Conservation (phyloP, 1,140 invertebrate genomes). For the Cyphomyrmex costatus region DNA sequence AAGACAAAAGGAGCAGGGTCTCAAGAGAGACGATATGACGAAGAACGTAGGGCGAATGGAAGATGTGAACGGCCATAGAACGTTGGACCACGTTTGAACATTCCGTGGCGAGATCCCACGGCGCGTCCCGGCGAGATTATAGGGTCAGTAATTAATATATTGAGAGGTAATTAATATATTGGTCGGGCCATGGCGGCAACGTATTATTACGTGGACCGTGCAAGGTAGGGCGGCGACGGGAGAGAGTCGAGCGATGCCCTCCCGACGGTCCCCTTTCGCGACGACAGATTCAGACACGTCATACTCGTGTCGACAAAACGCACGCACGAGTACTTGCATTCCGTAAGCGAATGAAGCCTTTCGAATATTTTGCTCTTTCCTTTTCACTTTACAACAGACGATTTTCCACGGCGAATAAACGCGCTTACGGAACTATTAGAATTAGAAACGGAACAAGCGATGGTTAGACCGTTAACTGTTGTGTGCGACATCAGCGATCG, state of each 20-base stretch:
- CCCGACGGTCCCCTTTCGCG: constrained; percentile 60
- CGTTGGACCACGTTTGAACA: constrained; percentile 37
- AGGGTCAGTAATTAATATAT: constrained; percentile 85
- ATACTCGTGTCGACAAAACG: constrained; percentile 15
- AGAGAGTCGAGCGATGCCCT: constrained; percentile 1
- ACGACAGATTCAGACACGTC: constrained; percentile 76
- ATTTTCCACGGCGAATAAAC: constrained; percentile 74
- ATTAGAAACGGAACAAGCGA: constrained; percentile 60
- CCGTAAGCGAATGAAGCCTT: constrained; percentile 13
- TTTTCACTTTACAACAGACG: constrained; percentile 76
- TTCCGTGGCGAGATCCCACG: constrained; percentile 62
- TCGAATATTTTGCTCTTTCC: neutral
- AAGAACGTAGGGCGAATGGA: constrained; percentile 17
- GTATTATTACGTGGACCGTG: constrained; percentile 80
- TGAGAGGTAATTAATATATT: constrained; percentile 85
- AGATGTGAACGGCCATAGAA: constrained; percentile 33
- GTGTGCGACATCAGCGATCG: constrained; percentile 35
- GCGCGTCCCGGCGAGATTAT: constrained; percentile 78
- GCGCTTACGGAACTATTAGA: constrained; percentile 66
- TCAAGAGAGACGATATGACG: constrained; percentile 15
- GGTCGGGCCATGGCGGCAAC: constrained; percentile 75
- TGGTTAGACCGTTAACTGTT: neutral
- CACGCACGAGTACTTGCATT: constrained; percentile 29
- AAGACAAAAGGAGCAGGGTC: neutral
- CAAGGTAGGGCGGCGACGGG: constrained; percentile 16